Evolutionary conservation across 1,140 invertebrate genomes (phyloP), one percentile per base, ranked within the genome.

Genomic region (Adelges cooleyi): DNA sequence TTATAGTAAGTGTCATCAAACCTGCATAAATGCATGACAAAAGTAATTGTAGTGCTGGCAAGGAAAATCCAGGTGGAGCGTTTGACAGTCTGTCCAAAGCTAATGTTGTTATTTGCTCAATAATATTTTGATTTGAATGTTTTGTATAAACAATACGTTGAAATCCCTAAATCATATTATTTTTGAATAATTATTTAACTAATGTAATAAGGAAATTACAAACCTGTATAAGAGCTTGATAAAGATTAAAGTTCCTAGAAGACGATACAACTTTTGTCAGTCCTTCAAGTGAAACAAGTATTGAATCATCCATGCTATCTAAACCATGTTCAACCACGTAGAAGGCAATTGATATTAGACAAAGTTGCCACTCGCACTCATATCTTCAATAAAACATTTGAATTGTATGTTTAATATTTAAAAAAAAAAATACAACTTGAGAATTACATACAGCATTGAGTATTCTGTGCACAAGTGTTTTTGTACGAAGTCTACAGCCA

Each of bases 11-110:
- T 33, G 5, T 33, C 5, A 33, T 33, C 29, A 33, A 6, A 62
- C 56, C 85, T 67, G 84, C 81, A 75, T 91, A 92, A 80, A 90
- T 87, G 70, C 86, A 89, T 18, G 86, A 85, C 62, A 90, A 75
- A 68, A 91, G 78, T 25, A 92, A 76, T 69, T 87, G 85, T 54
- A 88, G 75, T 13, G 85, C 85, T 56, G 85, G 80, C 65, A 90
- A 74, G 27, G 85, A 81, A 65, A 83, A 75, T 69, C 80, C 76
- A 25, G 86, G 84, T 75, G 83, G 84, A 23, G 81, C 78, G 69
- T 84, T 77, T 70, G 82, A 84, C 62, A 89, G 74, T 68, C 84
- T 80, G 69, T 90, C 86, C 46, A 87, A 79, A 46, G 86, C 81
- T 23, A 88, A 76, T 75, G 86, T 86, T 44, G 86, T 80, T 54